phyloP scores from a whole-genome alignment of 2,113 vertebrate genomes.

The Peucedramus taeniatus region DNA sequence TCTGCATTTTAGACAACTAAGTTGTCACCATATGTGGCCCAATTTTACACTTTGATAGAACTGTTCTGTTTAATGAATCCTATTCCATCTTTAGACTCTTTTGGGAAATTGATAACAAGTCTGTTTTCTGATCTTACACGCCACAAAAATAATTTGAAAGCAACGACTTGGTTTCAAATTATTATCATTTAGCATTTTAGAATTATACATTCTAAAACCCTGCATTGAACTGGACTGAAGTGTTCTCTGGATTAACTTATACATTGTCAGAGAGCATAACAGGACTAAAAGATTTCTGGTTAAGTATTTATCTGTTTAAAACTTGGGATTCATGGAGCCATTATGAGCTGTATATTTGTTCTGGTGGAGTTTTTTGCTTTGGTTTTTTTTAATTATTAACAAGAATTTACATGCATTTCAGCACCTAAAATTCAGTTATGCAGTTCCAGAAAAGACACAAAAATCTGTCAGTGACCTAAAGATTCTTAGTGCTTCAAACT shows the following conservation, averaged over 20 bases:
- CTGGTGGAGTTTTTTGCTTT: accelerated
- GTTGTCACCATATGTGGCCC: background rate
- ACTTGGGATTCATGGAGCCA: background rate
- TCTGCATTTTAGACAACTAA: background rate
- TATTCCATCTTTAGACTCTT: background rate
- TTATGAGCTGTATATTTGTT: background rate
- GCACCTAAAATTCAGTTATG: background rate
- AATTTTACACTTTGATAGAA: background rate
- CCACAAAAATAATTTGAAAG: background rate
- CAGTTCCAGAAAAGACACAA: background rate
- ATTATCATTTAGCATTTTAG: background rate
- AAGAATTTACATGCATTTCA: background rate
- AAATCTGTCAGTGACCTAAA: background rate
- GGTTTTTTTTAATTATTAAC: background rate
- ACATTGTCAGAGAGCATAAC: background rate
- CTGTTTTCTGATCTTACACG: background rate
- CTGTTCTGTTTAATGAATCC: background rate
- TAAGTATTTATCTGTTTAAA: background rate
- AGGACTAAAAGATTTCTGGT: background rate
- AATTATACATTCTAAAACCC: background rate
- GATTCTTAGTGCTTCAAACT: background rate
- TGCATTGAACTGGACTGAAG: background rate
- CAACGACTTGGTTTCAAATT: background rate
- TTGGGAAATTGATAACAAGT: accelerated
- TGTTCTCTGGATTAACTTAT: background rate